Evolutionary conservation across 2,888 invertebrate species (phyloP), one percentile per base, ranked within the genome.

Genomic region (Cheiracanthium punctorium): DNA sequence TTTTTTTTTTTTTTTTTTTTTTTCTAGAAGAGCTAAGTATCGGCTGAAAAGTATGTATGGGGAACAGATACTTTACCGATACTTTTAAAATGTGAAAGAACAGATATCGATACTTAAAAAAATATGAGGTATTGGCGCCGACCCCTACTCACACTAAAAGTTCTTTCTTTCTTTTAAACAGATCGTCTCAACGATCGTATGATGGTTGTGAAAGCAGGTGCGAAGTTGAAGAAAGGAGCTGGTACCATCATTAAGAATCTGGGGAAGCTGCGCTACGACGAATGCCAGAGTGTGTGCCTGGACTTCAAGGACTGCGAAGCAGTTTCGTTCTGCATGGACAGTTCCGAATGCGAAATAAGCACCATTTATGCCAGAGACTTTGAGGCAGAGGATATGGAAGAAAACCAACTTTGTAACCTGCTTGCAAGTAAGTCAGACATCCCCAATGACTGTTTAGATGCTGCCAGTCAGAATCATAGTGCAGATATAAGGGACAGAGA

Each of bases 251-350:
- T 86, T 17, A 80, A 80, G 20, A 71, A 80, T 43, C 37, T 86
- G 71, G 86, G 86, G 32, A 80, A 65, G 14, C 33, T 86, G 24
- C 29, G 73, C 10, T 86, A 65, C 28, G 86, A 86, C 7, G 80
- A 86, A 24, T 86, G 86, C 64, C 86, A 86, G 48, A 64, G 71
- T 7, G 14, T 80, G 12, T 86, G 86, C 24, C 17, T 86, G 14
- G 86, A 86, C 30, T 86, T 48, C 72, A 75, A 70, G 14, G 76
- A 71, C 24, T 86, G 86, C 29, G 86, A 86, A 33, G 71, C 86
- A 0, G 33, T 64, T 10, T 86, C 86, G 2, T 86, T 76, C 29
- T 86, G 86, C 30, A 65, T 86, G 0, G 76, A 28, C 17, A 30
- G 20, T 14, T 48, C 70, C 0, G 48, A 69, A 14, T 87, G 87